Evolutionary conservation across 2,888 invertebrate genomes (phyloP), one percentile per base, ranked within the genome.

Genomic region (Ectemnius continuus): DNA sequence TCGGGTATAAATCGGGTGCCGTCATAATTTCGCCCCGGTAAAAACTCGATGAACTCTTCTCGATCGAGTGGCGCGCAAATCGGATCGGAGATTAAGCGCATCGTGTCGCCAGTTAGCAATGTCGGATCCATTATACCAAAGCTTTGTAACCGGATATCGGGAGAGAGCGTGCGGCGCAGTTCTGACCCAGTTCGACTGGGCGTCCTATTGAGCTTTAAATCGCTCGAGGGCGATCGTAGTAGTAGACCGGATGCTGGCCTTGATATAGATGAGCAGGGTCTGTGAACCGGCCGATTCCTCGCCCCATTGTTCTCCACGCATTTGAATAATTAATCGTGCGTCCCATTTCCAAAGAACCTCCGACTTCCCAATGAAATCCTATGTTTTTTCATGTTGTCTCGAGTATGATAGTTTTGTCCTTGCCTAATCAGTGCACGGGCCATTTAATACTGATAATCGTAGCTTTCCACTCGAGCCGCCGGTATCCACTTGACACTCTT

Each of bases 301-400:
- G 75, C 72, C 74, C 79, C 79, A 85, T 85, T 86, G 87, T 85
- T 85, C 83, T 82, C 73, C 6, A 1, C 36, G 59, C 73, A 80
- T 83, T 83, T 83, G 85, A 85, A 86, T 86, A 86, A 86, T 85
- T 86, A 84, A 85, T 85, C 79, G 76, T 62, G n/a, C 65, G 36
- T 45, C 63, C 5, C 18, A 61, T 73, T 63, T 18, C 48, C 16
- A 73, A 28, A 20, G 61, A 64, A 13, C 11, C 45, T 23, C 4
- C 52, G n/a, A n/a, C 5, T 8, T 8, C 52, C 6, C 8, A 36
- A 36, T 11, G 8, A 36, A 36, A 36, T 36, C 36, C 8, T 23
- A 11, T 36, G 36, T 36, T 36, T 36, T 6, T 11, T 36, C 36
- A 11, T 11, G 5, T 11, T 11, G 8, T 36, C 36, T 36, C 36